A percentile compares a stretch with the other conserved stretches of the same genome.
These are phyloP conservation scores for Trachymyrmex septentrionalis DNA, from an alignment of 1,140 invertebrate species.

Conservation along the genomic window DNA sequence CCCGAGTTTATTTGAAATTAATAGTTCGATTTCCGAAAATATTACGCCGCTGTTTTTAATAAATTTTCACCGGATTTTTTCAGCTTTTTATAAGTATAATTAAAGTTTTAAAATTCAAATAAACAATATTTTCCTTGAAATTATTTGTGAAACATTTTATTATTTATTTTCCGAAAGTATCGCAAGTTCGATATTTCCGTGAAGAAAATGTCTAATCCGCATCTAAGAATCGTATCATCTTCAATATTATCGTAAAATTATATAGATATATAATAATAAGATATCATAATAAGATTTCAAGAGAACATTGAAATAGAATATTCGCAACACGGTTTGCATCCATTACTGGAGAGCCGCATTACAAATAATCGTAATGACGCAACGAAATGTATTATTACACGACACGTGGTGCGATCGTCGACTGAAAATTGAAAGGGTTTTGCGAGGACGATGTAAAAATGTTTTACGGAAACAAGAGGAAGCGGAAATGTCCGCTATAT, in stretches of 20 bases:
- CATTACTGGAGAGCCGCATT: not conserved
- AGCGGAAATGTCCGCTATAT: slow-evolving; percentile 30
- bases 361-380: not conserved
- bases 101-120: not conserved
- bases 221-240: not conserved
- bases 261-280: not conserved
- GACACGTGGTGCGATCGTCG: not conserved
- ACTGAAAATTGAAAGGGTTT: not conserved
- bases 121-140: not conserved
- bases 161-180: not conserved
- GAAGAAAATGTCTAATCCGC: not conserved
- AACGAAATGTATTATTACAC: slow-evolving; percentile 7
- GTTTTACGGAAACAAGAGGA: slow-evolving; percentile 6
- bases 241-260: not conserved
- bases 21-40: too few species aligned
- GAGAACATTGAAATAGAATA: slow-evolving; percentile 7
- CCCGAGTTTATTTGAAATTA: too few species aligned
- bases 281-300: not conserved
- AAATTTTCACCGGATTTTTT: not conserved
- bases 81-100: not conserved
- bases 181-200: not conserved
- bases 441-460: not conserved
- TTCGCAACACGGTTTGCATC: not conserved
- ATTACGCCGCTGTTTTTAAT: not conserved
- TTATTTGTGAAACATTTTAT: not conserved